These are phyloP conservation scores for Drosophila kanapiae DNA, from an alignment of 1,140 invertebrate genomes.

Conservation along the genomic window DNA sequence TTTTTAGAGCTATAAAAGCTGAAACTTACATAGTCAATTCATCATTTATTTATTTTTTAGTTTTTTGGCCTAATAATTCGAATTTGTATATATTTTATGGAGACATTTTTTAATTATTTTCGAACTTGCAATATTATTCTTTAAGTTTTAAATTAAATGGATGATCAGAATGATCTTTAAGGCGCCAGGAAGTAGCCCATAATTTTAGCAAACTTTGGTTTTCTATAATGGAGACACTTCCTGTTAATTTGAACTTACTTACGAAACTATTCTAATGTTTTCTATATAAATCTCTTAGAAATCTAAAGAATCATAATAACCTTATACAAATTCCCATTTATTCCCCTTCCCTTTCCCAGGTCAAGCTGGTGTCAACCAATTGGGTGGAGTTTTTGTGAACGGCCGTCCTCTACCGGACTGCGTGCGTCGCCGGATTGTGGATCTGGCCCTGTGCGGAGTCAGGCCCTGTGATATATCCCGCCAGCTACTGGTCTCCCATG, in stretches of 20 bases:
- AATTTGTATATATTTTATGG: no score
- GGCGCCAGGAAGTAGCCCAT: not conserved
- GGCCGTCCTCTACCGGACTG: slow-evolving; percentile 97
- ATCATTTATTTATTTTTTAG: not conserved
- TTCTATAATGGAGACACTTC: not conserved
- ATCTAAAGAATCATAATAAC: not conserved
- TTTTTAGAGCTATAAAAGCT: no score
- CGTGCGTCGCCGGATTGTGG: slow-evolving; percentile 96
- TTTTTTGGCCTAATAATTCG: no score
- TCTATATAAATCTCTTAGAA: no score
- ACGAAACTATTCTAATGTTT: not conserved
- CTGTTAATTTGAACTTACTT: not conserved
- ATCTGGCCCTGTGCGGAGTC: slow-evolving; percentile 95
- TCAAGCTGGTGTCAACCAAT: slow-evolving; percentile 97
- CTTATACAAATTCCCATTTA: not conserved
- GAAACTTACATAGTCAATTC: not conserved
- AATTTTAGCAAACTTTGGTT: not conserved
- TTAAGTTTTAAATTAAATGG: no score
- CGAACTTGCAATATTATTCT: no score
- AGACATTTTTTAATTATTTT: no score
- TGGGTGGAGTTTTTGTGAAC: slow-evolving; percentile 98
- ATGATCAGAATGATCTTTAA: not conserved
- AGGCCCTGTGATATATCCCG: slow-evolving; percentile 98
- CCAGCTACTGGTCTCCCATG: slow-evolving; percentile 97
- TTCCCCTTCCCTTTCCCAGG: slow-evolving; percentile 86